These are phyloP conservation scores for Cyclargus thomasi DNA, from an alignment of 1,140 invertebrate species.

Conservation along the genomic window DNA sequence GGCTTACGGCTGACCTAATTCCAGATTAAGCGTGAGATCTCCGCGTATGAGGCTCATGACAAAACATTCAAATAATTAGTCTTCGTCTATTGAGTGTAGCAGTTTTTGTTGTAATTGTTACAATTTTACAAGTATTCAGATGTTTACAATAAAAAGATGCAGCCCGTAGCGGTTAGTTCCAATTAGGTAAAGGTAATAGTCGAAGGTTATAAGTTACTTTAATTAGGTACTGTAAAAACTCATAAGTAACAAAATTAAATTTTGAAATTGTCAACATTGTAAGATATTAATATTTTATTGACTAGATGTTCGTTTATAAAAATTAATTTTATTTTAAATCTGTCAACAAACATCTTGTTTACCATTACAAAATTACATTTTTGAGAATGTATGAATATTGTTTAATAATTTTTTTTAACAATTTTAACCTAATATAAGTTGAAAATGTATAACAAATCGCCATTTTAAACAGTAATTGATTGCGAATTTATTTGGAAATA, in stretches of 20 bases:
- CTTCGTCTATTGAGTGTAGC: too few species aligned
- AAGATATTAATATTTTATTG: background rate
- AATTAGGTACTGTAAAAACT: background rate
- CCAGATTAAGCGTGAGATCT: too few species aligned
- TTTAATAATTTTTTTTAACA: background rate
- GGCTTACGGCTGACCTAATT: too few species aligned
- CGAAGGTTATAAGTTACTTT: background rate
- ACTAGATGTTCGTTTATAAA: background rate
- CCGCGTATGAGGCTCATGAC: too few species aligned
- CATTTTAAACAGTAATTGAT: background rate
- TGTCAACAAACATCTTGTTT: background rate
- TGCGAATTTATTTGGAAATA: background rate
- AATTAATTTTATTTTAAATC: too few species aligned
- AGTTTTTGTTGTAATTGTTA: too few species aligned
- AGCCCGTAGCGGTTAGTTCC: too few species aligned
- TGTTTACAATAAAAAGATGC: too few species aligned
- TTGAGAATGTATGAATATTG: background rate
- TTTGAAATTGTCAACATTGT: background rate
- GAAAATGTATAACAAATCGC: background rate
- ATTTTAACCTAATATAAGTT: background rate
- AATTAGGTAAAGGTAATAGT: too few species aligned
- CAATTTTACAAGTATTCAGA: too few species aligned
- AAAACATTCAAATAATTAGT: too few species aligned
- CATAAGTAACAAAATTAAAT: background rate
- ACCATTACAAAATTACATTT: background rate